Base-by-base conservation (phyloP, 1,140 invertebrate genomes). In the Gerris buenoi region DNA sequence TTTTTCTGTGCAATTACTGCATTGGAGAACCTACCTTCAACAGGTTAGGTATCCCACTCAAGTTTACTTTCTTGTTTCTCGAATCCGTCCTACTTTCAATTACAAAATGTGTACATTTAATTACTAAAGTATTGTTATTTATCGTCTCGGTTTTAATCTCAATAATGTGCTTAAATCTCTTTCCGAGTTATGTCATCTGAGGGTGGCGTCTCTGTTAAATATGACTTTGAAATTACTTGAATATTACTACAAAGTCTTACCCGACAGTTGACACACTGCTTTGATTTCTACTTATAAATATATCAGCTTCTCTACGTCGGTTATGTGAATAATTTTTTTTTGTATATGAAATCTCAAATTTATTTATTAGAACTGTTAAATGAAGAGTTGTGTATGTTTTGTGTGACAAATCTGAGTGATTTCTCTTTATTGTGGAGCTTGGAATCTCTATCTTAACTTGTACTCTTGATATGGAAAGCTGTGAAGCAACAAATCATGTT, bases 401-500 rank as follows among this genome's bases (percentile, higher is more conserved):
- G 15, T 60, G 58, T 60, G 58, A 3, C 5, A 13, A 60, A 22
- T 60, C n/a, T n/a, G n/a, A n/a, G n/a, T n/a, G n/a, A n/a, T n/a
- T n/a, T n/a, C n/a, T n/a, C n/a, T 56, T 56, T 56, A 56, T 56
- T 56, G 46, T 56, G 46, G 46, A 65, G 29, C 58, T 10, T 57
- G 27, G 13, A 10, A 2, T 25, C 58, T 25, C 18, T 23, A 15
- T 25, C 27, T 22, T 57, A 27, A 58, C 33, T 28, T 27, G 26
- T 56, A 26, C 27, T 65, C 26, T 27, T 23, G 25, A 1, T 57
- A 33, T 63, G 28, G 57, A 64, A 68, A 68, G 68, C 58, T 66
- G 68, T 25, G 14, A 57, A 66, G 61, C 29, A 27, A 68, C 25
- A 67, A 69, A 65, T 59, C 68, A 69, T 69, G 68, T 67, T 61